Conservation (phyloP, 2,888 invertebrate species). For the Trissolcus japonicus region DNA sequence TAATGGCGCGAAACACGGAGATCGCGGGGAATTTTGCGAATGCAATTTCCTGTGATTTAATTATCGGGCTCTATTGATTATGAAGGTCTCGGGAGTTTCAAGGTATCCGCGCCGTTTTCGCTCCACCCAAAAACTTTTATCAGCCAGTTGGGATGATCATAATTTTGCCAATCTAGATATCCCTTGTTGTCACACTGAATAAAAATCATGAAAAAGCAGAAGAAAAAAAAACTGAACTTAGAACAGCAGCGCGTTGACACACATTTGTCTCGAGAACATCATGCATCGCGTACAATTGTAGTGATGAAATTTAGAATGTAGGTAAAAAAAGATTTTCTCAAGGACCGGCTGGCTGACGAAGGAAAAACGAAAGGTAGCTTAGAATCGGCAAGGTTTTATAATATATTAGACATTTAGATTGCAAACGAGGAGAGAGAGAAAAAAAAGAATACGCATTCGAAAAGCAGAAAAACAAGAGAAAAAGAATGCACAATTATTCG, state of each 20-base stretch:
- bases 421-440: constrained; percentile 30
- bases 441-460: constrained; percentile 9
- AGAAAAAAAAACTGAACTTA: constrained; percentile 1
- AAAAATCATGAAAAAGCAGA: not conserved
- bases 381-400: constrained; percentile 53
- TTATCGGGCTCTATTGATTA: constrained; percentile 32
- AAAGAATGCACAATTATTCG: constrained; percentile 42
- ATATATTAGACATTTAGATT: constrained; percentile 49
- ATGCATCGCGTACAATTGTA: constrained; percentile 61
- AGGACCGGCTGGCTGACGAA: constrained; percentile 69
- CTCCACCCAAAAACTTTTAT: not conserved
- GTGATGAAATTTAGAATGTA: constrained; percentile 73
- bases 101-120: constrained; percentile 9
- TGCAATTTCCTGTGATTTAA: constrained; percentile 42
- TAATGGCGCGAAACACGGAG: constrained; percentile 40
- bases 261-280: constrained; percentile 45
- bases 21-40: constrained; percentile 31
- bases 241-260: constrained; percentile 31
- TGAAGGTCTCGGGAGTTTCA: constrained; percentile 14
- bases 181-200: too few species aligned
- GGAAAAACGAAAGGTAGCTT: constrained; percentile 74
- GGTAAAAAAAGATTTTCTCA: constrained; percentile 73
- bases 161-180: too few species aligned
- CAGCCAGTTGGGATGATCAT: too few species aligned
- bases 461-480: constrained; percentile 49